Conservation (phyloP, 1,140 invertebrate species). For the Bombus huntii region DNA sequence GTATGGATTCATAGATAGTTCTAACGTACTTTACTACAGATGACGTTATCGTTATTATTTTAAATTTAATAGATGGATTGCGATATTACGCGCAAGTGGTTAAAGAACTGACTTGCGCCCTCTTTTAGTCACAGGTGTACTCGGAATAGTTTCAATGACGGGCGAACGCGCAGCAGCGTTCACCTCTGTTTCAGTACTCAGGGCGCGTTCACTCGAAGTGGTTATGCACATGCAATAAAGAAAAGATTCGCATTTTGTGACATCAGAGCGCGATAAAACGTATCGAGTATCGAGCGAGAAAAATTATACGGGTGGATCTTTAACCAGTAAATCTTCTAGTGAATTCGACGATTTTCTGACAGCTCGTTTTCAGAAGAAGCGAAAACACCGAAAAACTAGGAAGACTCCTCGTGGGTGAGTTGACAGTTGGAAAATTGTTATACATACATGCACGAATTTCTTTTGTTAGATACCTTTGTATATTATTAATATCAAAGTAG, state of each 20-base stretch:
- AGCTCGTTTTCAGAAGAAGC: not conserved
- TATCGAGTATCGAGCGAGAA: conserved; percentile 10
- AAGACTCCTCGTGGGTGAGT: conserved; percentile 42
- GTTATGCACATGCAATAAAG: conserved; percentile 20
- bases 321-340: not conserved
- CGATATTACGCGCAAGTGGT: not conserved
- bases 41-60: not conserved
- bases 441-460: no score
- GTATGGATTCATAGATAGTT: not conserved
- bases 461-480: not conserved
- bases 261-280: not conserved
- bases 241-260: conserved; percentile 15
- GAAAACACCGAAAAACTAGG: not conserved
- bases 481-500: not conserved
- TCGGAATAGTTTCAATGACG: conserved; percentile 45
- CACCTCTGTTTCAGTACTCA: conserved; percentile 49
- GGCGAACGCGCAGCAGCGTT: conserved; percentile 34
- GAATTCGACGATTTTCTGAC: not conserved
- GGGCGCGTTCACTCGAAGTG: conserved; percentile 53
- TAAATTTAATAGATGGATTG: not conserved
- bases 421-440: not conserved
- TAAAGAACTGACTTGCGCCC: conserved; percentile 40
- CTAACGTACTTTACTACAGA: not conserved
- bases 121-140: conserved; percentile 53
- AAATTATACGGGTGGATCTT: not conserved